Percentiles rank a stretch among this genome's conserved stretches.
These are phyloP conservation scores for Scolopax bukidnonensis DNA, from an alignment of 2,797 vertebrate genomes.

Conservation along the genomic window DNA sequence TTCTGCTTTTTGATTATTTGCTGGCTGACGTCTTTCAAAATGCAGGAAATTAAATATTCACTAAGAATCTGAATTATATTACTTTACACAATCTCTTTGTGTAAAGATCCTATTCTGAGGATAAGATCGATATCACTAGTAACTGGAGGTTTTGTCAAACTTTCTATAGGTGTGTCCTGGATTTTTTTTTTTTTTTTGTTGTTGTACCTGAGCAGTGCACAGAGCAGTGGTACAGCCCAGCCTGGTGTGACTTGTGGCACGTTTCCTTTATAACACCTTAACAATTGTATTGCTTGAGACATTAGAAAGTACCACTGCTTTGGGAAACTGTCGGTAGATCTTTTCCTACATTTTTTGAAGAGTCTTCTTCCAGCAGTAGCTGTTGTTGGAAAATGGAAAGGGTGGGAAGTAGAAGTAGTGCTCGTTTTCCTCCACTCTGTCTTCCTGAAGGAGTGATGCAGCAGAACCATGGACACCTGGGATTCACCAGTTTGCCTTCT, in stretches of 20 bases:
- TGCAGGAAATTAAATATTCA: constrained; percentile 52
- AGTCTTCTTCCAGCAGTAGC: not conserved
- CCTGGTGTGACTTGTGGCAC: not conserved
- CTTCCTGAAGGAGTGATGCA: not conserved
- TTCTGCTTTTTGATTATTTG: constrained; percentile 2
- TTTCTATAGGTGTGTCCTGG: not conserved
- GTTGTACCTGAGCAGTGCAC: not conserved
- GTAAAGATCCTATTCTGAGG: not conserved
- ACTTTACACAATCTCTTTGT: not conserved
- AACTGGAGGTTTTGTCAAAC: not conserved
- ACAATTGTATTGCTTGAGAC: not conserved
- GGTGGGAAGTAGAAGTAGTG: not conserved
- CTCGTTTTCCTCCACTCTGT: not conserved
- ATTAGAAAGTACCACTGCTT: not conserved
- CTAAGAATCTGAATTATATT: not conserved
- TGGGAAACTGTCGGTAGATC: not conserved
- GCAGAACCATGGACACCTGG: not conserved
- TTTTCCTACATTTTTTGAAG: not conserved
- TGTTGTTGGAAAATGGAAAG: not conserved
- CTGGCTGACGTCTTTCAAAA: not conserved
- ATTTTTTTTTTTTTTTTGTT: not conserved
- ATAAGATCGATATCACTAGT: not conserved
- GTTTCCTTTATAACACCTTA: not conserved
- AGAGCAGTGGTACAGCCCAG: not conserved
- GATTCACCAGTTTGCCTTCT: not conserved